phyloP scores from a whole-genome alignment of 2,888 invertebrate species.

The Melolontha melolontha region DNA sequence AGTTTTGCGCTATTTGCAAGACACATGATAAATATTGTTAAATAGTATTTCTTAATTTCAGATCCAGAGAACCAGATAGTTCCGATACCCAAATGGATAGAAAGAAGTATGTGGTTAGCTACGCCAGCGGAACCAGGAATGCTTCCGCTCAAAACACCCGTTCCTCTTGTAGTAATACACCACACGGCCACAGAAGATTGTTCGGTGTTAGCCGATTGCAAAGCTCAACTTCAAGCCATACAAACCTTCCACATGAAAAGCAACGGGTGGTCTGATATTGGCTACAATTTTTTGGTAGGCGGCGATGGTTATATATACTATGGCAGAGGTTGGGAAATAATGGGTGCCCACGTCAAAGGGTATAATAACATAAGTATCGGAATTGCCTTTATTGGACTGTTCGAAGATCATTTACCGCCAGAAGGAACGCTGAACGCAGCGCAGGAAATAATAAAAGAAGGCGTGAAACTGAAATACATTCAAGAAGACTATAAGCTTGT shows the following conservation, averaged over 20 bases:
- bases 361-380: slow-evolving; percentile 77
- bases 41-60: slow-evolving; percentile 14
- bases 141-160: slow-evolving; percentile 65
- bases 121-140: slow-evolving; percentile 66
- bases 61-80: slow-evolving; percentile 30
- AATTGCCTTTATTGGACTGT: slow-evolving; percentile 80
- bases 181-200: slow-evolving; percentile 77
- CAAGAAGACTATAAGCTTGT: slow-evolving; percentile 74
- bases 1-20: no score
- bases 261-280: slow-evolving; percentile 75
- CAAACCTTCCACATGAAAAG: slow-evolving; percentile 80
- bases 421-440: slow-evolving; percentile 72
- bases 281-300: slow-evolving; percentile 83
- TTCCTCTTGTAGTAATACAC: slow-evolving; percentile 71
- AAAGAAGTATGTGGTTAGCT: slow-evolving; percentile 75
- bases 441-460: slow-evolving; percentile 71
- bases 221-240: slow-evolving; percentile 71
- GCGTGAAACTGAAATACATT: slow-evolving; percentile 73
- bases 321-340: slow-evolving; percentile 81
- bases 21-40: neutral
- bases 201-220: slow-evolving; percentile 70
- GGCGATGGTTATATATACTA: slow-evolving; percentile 81
- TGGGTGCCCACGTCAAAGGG: slow-evolving; percentile 78
- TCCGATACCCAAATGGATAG: slow-evolving; percentile 55
- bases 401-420: slow-evolving; percentile 68